Percentiles rank a stretch among this genome's conserved stretches.
Evolutionary conservation across 1,140 invertebrate species (phyloP).

Genomic region (Mamestra configurata): DNA sequence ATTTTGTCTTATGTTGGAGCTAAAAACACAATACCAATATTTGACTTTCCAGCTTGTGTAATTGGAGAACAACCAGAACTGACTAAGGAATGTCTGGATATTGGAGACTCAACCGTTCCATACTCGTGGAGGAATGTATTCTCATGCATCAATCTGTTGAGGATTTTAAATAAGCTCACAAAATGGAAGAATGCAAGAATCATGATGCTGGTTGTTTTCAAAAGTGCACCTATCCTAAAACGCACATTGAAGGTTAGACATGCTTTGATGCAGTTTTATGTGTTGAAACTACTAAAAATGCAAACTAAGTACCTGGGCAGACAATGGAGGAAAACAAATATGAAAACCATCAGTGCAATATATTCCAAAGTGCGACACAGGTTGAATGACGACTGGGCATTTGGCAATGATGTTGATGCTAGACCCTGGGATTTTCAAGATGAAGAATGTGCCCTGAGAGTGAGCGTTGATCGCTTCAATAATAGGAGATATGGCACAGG

Average conservation of each 20-base stretch:
- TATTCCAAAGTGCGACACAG: slow-evolving; percentile 98
- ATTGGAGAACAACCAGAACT: slow-evolving; percentile 98
- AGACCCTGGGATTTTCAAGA: slow-evolving; percentile 99
- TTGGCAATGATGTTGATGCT: slow-evolving; percentile 99
- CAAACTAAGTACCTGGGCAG: slow-evolving; percentile 99
- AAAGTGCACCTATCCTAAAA: slow-evolving; percentile 99
- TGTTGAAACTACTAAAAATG: slow-evolving; percentile 99
- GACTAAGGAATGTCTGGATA: slow-evolving; percentile 97
- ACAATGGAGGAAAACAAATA: slow-evolving; percentile 99
- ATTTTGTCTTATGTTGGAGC: slow-evolving; percentile 98
- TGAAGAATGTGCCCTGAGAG: slow-evolving; percentile 97
- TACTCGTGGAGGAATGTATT: slow-evolving; percentile 99
- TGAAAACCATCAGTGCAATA: slow-evolving; percentile 99
- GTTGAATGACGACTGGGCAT: slow-evolving; percentile 99
- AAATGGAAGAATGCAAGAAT: slow-evolving; percentile 99
- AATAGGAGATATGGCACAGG: slow-evolving; percentile 93
- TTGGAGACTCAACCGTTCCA: slow-evolving; percentile 93
- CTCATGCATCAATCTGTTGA: slow-evolving; percentile 98
- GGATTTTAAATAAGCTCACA: slow-evolving; percentile 99
- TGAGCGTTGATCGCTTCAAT: slow-evolving; percentile 98
- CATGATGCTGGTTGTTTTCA: slow-evolving; percentile 99
- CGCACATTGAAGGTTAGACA: slow-evolving; percentile 98
- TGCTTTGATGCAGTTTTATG: slow-evolving; percentile 99
- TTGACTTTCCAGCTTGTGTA: slow-evolving; percentile 98
- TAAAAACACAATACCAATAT: slow-evolving; percentile 97